Evolutionary conservation across 2,797 vertebrate species (phyloP).

Genomic region (Halcyon smyrnensis): DNA sequence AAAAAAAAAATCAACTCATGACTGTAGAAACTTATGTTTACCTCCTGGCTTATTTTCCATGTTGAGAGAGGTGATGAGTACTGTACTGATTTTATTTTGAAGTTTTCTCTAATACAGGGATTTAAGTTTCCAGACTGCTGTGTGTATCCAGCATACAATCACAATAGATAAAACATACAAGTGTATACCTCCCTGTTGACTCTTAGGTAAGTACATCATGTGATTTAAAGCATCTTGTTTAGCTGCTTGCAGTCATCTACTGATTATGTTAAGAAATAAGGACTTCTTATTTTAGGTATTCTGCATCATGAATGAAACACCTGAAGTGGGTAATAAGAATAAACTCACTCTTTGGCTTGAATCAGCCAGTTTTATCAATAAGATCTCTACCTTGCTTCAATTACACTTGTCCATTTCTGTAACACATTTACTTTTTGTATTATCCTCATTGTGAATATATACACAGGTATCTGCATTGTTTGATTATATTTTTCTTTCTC

Average conservation of each 20-base stretch:
- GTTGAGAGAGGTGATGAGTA: background rate
- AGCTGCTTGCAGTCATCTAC: background rate
- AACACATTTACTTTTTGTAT: background rate
- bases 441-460: background rate
- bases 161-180: background rate
- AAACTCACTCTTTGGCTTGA: background rate
- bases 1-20: background rate
- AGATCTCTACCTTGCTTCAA: background rate
- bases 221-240: background rate
- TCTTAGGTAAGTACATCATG: background rate
- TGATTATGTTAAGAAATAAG: background rate
- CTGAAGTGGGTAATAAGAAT: background rate
- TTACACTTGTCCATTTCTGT: background rate
- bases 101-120: background rate
- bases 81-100: background rate
- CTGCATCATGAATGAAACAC: background rate
- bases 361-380: background rate
- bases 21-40: background rate
- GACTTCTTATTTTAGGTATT: background rate
- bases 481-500: background rate
- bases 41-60: background rate
- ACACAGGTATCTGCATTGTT: background rate
- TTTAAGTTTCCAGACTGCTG: background rate
- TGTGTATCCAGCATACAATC: background rate
- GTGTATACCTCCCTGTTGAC: background rate